Conservation (phyloP, 2,113 vertebrate genomes). For the Nyctereutes procyonoides region DNA sequence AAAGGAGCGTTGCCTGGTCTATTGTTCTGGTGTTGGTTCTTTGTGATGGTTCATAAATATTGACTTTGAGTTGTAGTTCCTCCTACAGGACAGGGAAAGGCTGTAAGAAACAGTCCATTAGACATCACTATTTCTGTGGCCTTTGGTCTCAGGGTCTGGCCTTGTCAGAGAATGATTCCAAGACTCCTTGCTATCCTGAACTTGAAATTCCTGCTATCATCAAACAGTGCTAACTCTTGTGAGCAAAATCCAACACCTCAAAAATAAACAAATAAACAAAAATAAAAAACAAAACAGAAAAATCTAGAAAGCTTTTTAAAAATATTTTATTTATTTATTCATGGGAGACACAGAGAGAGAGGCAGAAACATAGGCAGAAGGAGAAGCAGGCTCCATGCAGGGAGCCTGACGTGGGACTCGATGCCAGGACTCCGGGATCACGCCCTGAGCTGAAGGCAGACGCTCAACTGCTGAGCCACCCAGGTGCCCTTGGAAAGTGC, state of each 20-base stretch:
- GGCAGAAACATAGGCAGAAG: too few species aligned
- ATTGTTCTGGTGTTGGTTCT: conserved; percentile 19
- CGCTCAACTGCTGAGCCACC: too few species aligned
- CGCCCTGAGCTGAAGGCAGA: too few species aligned
- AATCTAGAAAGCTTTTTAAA: too few species aligned
- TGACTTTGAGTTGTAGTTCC: rapidly evolving
- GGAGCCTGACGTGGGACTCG: too few species aligned
- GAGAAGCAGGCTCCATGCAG: too few species aligned
- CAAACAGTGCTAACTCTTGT: neutral
- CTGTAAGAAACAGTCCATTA: neutral
- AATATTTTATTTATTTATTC: too few species aligned
- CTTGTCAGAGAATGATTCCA: neutral
- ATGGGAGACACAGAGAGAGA: too few species aligned
- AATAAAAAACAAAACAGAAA: neutral
- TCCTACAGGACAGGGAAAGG: neutral
- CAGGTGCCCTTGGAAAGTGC: neutral
- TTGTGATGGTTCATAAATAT: conserved; percentile 69
- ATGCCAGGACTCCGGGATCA: too few species aligned
- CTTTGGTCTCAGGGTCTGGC: conserved; percentile 45
- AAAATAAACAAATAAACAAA: neutral
- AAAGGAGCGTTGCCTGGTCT: neutral
- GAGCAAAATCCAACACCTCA: neutral
- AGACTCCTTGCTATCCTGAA: neutral
- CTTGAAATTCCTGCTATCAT: neutral
- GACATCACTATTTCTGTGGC: conserved; percentile 28